Evolutionary conservation across 2,888 invertebrate genomes (phyloP).

Genomic region (Tubulanus polymorphus): DNA sequence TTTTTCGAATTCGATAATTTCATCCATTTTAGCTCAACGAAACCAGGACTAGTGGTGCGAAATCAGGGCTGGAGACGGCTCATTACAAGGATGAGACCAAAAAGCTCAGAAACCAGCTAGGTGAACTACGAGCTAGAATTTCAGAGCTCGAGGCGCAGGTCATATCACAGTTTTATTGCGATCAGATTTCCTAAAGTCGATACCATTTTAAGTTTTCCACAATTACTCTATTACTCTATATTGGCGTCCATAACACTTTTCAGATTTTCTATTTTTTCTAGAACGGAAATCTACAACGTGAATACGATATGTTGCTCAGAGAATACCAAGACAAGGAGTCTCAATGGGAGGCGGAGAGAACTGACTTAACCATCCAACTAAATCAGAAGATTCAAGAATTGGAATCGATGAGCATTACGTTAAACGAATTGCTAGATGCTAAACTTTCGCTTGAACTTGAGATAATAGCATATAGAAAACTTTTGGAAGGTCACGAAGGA

Average conservation of each 20-base stretch:
- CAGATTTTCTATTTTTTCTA: conserved; percentile 21
- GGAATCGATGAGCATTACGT: conserved; percentile 46
- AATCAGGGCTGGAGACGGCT: conserved; percentile 55
- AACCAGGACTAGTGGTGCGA: too few species aligned
- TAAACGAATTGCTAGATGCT: conserved; percentile 54
- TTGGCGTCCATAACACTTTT: too few species aligned
- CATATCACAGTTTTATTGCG: too few species aligned
- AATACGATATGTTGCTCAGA: conserved; percentile 46
- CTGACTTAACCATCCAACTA: not conserved
- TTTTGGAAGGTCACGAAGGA: conserved; percentile 59
- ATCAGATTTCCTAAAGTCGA: too few species aligned
- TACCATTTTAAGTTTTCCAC: too few species aligned
- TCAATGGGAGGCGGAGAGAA: conserved; percentile 34
- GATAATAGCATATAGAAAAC: conserved; percentile 59
- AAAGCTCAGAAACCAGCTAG: conserved; percentile 50
- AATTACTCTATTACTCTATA: too few species aligned
- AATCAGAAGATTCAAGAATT: conserved; percentile 30
- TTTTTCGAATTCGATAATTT: too few species aligned
- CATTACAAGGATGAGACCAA: conserved; percentile 56
- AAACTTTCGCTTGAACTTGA: conserved; percentile 59
- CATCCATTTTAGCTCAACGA: too few species aligned
- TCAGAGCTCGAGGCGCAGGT: conserved; percentile 57
- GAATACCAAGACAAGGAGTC: conserved; percentile 50
- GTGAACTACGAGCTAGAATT: conserved; percentile 54
- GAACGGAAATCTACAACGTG: conserved; percentile 49